A percentile compares a stretch with the other conserved stretches of the same genome.
These are phyloP conservation scores for Paraplagusia blochii DNA, from an alignment of 2,113 vertebrate species.

Conservation along the genomic window DNA sequence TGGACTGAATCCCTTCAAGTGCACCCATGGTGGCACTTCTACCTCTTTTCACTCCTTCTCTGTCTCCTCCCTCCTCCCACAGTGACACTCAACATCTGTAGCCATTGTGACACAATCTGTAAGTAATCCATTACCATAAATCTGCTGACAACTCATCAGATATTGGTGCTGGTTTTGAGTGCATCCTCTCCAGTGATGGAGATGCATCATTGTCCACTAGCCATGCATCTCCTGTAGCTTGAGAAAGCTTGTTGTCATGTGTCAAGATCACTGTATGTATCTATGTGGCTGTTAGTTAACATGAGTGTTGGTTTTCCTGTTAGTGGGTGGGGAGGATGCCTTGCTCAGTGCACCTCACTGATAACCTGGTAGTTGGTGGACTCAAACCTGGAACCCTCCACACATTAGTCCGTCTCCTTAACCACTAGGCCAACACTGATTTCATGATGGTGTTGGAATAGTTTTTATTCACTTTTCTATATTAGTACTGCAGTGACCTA, in stretches of 20 bases:
- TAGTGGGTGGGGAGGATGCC: too few species aligned
- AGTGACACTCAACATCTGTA: conserved; percentile 60
- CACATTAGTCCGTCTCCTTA: too few species aligned
- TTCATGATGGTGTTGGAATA: too few species aligned
- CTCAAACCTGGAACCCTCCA: too few species aligned
- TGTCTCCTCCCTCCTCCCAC: conserved; percentile 16
- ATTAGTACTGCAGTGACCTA: too few species aligned
- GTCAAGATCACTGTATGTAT: conserved; percentile 32
- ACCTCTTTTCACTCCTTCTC: conserved; percentile 3
- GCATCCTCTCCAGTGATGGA: conserved; percentile 36
- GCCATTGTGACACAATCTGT: conserved; percentile 57
- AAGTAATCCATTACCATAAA: conserved; percentile 67
- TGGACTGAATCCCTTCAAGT: conserved; percentile 54
- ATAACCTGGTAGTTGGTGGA: too few species aligned
- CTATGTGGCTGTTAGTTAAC: too few species aligned
- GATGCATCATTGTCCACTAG: conserved; percentile 66
- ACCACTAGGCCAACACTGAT: too few species aligned
- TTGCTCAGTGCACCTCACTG: too few species aligned
- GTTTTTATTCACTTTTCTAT: too few species aligned
- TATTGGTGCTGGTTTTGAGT: not conserved
- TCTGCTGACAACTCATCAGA: conserved; percentile 41
- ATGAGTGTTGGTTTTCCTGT: too few species aligned
- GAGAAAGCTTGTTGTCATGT: conserved; percentile 36
- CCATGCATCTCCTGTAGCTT: conserved; percentile 55
- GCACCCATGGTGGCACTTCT: conserved; percentile 42